A percentile compares a stretch with the other conserved stretches of the same genome.
Conservation (phyloP, 2,113 vertebrate genomes). For the Nothocercus julius region DNA sequence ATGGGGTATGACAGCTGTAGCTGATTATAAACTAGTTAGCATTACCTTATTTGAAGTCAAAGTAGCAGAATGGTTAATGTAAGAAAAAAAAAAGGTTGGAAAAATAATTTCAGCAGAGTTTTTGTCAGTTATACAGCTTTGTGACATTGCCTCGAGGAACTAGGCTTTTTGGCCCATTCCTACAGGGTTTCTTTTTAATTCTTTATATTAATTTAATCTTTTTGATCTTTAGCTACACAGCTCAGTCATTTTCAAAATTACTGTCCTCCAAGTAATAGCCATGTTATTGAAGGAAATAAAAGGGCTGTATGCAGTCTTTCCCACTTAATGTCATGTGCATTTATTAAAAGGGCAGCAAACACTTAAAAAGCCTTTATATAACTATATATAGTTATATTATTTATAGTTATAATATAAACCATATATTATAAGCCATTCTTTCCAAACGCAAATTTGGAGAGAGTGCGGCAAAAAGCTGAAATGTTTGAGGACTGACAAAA, state of each 20-base stretch:
- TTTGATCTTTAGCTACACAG: not conserved
- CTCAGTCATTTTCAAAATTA: not conserved
- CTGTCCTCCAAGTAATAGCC: not conserved
- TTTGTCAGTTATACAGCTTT: not conserved
- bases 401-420: not conserved
- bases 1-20: not conserved
- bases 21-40: not conserved
- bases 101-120: not conserved
- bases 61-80: not conserved
- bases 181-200: not conserved
- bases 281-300: not conserved
- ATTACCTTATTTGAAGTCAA: not conserved
- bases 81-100: not conserved
- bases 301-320: not conserved
- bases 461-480: not conserved
- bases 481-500: not conserved
- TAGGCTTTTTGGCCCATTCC: not conserved
- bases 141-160: not conserved
- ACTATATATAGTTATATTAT: not conserved
- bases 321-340: not conserved
- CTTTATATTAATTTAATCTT: not conserved
- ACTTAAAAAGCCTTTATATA: not conserved
- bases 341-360: conserved; percentile 18
- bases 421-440: not conserved
- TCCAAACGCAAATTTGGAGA: not conserved